phyloP scores from a whole-genome alignment of 2,888 invertebrate genomes.

The Andrena fulva region DNA sequence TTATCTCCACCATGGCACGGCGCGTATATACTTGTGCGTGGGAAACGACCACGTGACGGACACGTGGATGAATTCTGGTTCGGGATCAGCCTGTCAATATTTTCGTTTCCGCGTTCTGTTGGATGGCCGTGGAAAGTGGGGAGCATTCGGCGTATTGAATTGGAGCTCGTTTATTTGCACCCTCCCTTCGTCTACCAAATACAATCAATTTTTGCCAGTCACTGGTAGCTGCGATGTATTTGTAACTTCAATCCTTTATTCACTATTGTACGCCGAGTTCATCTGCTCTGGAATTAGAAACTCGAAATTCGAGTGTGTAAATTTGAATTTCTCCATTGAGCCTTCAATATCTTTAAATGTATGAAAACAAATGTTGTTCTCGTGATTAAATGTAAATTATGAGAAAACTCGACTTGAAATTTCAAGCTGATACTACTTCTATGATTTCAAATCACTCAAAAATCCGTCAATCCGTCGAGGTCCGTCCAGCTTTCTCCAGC shows the following conservation, averaged over 20 bases:
- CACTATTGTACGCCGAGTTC: neutral
- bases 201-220: slow-evolving; percentile 22
- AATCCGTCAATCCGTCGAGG: neutral
- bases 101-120: slow-evolving; percentile 45
- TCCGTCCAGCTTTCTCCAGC: neutral
- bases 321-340: neutral
- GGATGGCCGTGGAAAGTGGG: neutral
- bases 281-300: neutral
- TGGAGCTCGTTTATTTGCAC: slow-evolving; percentile 15
- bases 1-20: slow-evolving; percentile 37
- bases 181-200: neutral
- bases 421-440: too few relatives aligned
- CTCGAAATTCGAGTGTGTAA: neutral
- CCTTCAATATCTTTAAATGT: too few relatives aligned
- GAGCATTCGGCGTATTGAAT: neutral
- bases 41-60: slow-evolving; percentile 58
- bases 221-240: neutral
- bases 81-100: slow-evolving; percentile 50
- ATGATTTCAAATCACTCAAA: too few relatives aligned
- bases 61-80: slow-evolving; percentile 39
- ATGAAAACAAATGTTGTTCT: too few relatives aligned
- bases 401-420: too few relatives aligned
- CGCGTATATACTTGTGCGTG: slow-evolving; percentile 41
- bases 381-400: too few relatives aligned
- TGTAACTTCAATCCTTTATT: neutral